Evolutionary conservation across 1,140 invertebrate species (phyloP).

Genomic region (Tribolium castaneum): DNA sequence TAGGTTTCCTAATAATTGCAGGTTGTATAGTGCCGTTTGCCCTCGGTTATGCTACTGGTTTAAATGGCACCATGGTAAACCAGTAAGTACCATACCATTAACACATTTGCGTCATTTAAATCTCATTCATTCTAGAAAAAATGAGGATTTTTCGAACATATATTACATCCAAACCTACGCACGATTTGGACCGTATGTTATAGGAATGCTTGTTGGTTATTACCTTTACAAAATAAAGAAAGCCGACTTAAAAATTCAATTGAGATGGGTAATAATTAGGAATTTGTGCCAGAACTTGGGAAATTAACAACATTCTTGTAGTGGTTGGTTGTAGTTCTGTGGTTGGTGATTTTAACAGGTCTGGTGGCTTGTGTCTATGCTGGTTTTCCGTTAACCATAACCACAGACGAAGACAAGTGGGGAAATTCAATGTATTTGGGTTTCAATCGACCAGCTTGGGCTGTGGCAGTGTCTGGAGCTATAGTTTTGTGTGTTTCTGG

Average conservation of each 20-base stretch:
- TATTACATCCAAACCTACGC: slow-evolving; percentile 62
- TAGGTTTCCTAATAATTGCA: neutral
- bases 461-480: slow-evolving; percentile 12
- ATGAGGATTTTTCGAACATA: neutral
- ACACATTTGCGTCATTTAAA: no score
- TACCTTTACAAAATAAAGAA: slow-evolving; percentile 40
- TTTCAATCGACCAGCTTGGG: slow-evolving; percentile 3
- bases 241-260: neutral
- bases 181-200: slow-evolving; percentile 68
- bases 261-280: neutral
- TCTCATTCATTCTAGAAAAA: neutral
- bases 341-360: neutral
- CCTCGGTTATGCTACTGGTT: neutral
- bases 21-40: slow-evolving; percentile 1
- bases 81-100: neutral
- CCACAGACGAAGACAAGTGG: neutral
- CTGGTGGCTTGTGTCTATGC: neutral
- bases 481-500: slow-evolving; percentile 39
- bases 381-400: neutral
- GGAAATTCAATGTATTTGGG: neutral
- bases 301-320: neutral
- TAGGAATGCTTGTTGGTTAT: slow-evolving; percentile 70
- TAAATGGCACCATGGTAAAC: neutral
- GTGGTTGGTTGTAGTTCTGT: neutral
- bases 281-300: neutral